Evolutionary conservation across 2,888 invertebrate genomes (phyloP), one percentile per base, ranked within the genome.

Genomic region (Serrognathus titanus): DNA sequence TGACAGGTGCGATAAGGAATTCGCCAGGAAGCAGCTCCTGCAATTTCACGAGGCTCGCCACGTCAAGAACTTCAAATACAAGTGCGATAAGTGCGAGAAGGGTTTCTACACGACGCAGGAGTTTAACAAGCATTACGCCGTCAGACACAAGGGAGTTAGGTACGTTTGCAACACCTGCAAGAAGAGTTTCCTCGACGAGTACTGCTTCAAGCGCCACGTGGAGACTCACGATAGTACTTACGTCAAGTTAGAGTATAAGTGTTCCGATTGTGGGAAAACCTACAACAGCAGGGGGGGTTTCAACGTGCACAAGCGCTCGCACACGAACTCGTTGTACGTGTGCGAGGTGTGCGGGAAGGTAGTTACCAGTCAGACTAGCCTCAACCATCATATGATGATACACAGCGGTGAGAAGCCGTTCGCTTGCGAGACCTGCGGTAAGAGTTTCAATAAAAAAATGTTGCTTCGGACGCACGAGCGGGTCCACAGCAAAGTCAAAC

Each of bases 401-500:
- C 71, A 71, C 49, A 71, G 67, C 0, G 69, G 69, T 2, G 73
- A 72, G 52, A 71, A 68, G 46, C 72, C 73, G 4, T 70, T 69
- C 53, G 41, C 31, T 7, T 60, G 51, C 61, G 76, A 78, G 57
- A 47, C 64, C 55, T 70, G 71, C 47, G 50, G 57, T 8, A 68
- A 66, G 58, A 58, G 64, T 6, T 71, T 71, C 54, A 61, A 61
- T 9, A 69, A 62, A 16, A 68, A 62, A 53, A 61, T 55, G 37
- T 55, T 65, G 48, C 58, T 71, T 50, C 57, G 57, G 39, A 61
- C 57, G 11, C 83, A 83, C 61, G 79, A 79, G 79, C 68, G 78
- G 0, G 80, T 79, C 49, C 83, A 83, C 58, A 81, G 80, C 10
- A 81, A 80, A 0, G 80, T 81, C 24, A 81, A 80, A 61, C 80